These are phyloP conservation scores for Patella caerulea DNA, from an alignment of 2,888 invertebrate genomes.

Conservation along the genomic window DNA sequence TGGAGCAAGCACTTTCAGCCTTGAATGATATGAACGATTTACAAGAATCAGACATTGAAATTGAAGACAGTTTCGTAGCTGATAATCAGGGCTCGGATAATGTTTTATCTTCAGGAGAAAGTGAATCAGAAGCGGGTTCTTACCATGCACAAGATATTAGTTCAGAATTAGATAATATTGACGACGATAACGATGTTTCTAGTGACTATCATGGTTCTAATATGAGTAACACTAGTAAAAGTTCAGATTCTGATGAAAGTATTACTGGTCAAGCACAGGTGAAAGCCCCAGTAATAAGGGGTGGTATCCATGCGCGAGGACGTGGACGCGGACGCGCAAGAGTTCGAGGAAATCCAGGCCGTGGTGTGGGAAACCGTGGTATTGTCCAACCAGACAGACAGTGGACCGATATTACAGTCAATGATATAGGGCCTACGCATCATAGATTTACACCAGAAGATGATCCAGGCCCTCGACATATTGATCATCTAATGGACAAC, in stretches of 20 bases:
- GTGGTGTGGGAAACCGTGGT: not conserved
- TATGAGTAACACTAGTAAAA: not conserved
- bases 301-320: not conserved
- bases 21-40: constrained; percentile 3
- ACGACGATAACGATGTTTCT: not conserved
- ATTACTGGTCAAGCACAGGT: not conserved
- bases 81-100: not conserved
- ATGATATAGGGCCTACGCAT: not conserved
- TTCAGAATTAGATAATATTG: not conserved
- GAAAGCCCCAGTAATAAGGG: not conserved
- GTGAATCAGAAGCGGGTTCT: not conserved
- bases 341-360: not conserved
- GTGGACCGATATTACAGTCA: not conserved
- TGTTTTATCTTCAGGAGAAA: not conserved
- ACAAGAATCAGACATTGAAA: not conserved
- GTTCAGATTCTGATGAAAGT: not conserved
- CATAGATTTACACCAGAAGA: not conserved
- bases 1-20: not conserved
- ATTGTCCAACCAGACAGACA: not conserved
- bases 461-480: not conserved
- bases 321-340: not conserved
- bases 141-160: not conserved
- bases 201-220: not conserved
- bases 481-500: not conserved
- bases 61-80: not conserved